phyloP scores from a whole-genome alignment of 1,140 invertebrate species.

The Listronotus bonariensis region DNA sequence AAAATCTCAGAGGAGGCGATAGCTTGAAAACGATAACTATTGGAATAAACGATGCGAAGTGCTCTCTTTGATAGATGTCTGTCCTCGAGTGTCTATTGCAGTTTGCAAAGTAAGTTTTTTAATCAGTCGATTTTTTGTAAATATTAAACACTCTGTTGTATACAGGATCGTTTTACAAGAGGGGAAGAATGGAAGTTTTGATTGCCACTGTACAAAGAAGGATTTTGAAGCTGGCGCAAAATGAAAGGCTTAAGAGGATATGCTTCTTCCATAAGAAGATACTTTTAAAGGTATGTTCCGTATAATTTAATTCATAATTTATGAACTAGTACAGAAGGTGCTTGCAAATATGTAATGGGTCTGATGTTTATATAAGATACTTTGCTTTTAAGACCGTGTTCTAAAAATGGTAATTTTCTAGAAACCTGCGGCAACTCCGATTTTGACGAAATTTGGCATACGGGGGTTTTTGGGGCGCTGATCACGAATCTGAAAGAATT shows the following conservation, averaged over 20 bases:
- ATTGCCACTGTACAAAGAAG: slow-evolving; percentile 58
- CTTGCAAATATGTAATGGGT: too few species aligned
- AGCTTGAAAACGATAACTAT: slow-evolving; percentile 49
- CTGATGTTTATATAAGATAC: too few species aligned
- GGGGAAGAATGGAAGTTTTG: slow-evolving; percentile 61
- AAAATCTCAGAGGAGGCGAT: slow-evolving; percentile 46
- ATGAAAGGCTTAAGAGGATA: slow-evolving; percentile 53
- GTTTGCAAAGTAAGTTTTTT: slow-evolving; percentile 61
- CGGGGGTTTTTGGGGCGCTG: too few species aligned
- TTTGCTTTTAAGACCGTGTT: too few species aligned
- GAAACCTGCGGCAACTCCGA: too few species aligned
- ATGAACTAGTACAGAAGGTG: too few species aligned
- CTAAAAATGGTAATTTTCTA: too few species aligned
- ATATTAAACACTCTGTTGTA: too few species aligned
- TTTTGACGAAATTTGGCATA: too few species aligned
- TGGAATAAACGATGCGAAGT: slow-evolving; percentile 48
- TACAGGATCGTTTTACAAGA: slow-evolving; percentile 58
- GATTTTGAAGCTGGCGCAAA: slow-evolving; percentile 53
- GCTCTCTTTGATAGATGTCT: slow-evolving; percentile 58
- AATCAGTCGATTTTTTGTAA: neutral
- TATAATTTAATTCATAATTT: too few species aligned
- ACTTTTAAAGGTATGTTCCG: slow-evolving; percentile 58
- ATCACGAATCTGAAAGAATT: too few species aligned
- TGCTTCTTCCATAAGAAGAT: slow-evolving; percentile 59
- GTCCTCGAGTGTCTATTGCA: slow-evolving; percentile 63